Evolutionary conservation across 2,888 invertebrate species (phyloP).

Genomic region (Zaprionus bogoriensis): DNA sequence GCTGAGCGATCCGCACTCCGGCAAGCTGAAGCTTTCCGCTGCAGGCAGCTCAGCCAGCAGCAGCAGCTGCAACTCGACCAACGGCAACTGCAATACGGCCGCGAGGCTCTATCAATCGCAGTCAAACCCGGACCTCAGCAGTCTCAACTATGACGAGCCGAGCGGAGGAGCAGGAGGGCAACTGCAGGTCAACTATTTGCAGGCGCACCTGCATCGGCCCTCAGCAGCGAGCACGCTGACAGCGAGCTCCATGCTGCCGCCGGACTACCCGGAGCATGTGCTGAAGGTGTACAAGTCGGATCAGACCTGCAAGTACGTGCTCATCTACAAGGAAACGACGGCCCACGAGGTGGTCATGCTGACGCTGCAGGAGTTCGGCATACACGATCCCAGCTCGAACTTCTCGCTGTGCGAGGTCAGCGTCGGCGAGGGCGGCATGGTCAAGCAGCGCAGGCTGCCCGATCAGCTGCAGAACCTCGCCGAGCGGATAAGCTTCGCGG

Average conservation of each 20-base stretch:
- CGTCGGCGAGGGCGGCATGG: conserved; percentile 96
- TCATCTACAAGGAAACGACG: conserved; percentile 96
- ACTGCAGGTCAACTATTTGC: conserved; percentile 81
- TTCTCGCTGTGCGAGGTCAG: conserved; percentile 98
- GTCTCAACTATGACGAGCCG: conserved; percentile 86
- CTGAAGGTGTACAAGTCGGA: conserved; percentile 97
- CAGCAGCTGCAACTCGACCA: conserved; percentile 60
- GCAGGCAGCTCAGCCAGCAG: conserved; percentile 55
- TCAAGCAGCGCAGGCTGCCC: conserved; percentile 96
- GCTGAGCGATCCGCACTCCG: conserved; percentile 53
- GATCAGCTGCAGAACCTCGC: conserved; percentile 97
- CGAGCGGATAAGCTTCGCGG: conserved; percentile 94
- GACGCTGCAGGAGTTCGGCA: conserved; percentile 97
- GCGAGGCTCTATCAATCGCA: conserved; percentile 89
- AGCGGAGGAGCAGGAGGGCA: conserved; percentile 84
- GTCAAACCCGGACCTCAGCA: conserved; percentile 92
- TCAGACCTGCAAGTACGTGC: conserved; percentile 98
- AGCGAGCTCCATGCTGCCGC: conserved; percentile 64
- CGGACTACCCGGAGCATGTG: conserved; percentile 97
- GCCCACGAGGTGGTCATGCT: conserved; percentile 97
- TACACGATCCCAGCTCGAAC: conserved; percentile 96
- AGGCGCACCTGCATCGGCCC: conserved; percentile 72
- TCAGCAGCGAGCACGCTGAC: conserved; percentile 71
- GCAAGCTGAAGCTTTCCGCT: conserved; percentile 62
- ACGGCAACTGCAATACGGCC: conserved; percentile 36